Conservation (phyloP, 1,140 invertebrate genomes). For the Sycophaga agraensis region DNA sequence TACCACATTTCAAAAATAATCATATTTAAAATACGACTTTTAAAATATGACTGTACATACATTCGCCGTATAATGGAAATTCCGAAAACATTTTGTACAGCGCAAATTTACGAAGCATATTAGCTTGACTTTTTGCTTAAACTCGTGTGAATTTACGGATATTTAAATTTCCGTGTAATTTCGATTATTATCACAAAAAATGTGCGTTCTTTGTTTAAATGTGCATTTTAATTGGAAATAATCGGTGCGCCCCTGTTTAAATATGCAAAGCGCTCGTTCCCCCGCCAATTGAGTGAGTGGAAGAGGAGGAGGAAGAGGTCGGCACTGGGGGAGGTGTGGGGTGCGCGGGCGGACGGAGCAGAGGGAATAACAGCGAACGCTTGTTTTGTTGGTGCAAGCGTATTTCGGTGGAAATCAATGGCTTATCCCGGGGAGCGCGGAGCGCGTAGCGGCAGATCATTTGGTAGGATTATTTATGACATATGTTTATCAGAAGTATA, state of each 20-base stretch:
- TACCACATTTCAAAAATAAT: too few relatives aligned
- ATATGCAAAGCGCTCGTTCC: not conserved
- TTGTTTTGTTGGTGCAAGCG: not conserved
- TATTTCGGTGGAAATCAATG: constrained; percentile 4
- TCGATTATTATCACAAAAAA: too few relatives aligned
- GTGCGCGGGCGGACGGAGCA: too few relatives aligned
- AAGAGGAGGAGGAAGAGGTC: not conserved
- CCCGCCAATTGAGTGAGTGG: not conserved
- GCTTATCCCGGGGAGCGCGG: not conserved
- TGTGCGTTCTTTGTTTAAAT: not conserved
- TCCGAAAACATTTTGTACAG: too few relatives aligned
- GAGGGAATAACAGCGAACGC: not conserved
- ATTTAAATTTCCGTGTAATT: too few relatives aligned
- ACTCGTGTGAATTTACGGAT: too few relatives aligned
- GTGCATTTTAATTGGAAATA: not conserved
- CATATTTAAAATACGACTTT: too few relatives aligned
- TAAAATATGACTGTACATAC: too few relatives aligned
- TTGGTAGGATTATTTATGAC: not conserved
- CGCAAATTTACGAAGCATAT: too few relatives aligned
- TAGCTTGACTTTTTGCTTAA: too few relatives aligned
- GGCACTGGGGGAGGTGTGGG: too few relatives aligned
- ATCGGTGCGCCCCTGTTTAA: not conserved
- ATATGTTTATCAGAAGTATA: constrained; percentile 18
- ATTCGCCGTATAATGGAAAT: too few relatives aligned
- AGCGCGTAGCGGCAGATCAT: not conserved